Conservation (phyloP, 2,888 invertebrate species). For the Ectropis crepuscularia region DNA sequence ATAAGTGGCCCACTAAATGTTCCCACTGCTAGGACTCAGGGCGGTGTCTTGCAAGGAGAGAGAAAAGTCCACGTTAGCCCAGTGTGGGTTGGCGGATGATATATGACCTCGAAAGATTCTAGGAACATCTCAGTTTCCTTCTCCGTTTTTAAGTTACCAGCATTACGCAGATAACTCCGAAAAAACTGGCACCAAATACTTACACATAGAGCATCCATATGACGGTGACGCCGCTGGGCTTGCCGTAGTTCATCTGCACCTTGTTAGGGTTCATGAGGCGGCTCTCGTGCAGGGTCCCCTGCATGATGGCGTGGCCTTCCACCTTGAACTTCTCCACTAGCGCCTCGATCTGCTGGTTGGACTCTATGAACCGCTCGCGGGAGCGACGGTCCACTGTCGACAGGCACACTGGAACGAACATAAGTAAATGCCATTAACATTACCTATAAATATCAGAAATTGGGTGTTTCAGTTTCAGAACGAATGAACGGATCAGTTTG, state of each 20-base stretch:
- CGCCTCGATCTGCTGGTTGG: slow-evolving; percentile 96
- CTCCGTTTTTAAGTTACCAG: too few species aligned
- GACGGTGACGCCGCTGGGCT: slow-evolving; percentile 88
- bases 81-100: too few species aligned
- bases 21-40: too few species aligned
- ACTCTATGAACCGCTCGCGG: slow-evolving; percentile 95
- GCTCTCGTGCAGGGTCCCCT: slow-evolving; percentile 84
- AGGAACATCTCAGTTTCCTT: too few species aligned
- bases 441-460: too few species aligned
- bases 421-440: neutral
- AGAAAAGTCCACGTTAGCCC: too few species aligned
- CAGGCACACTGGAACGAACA: slow-evolving; percentile 75
- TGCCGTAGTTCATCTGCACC: slow-evolving; percentile 90
- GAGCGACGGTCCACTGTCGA: slow-evolving; percentile 88
- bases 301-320: slow-evolving; percentile 91
- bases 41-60: too few species aligned
- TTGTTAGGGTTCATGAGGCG: slow-evolving; percentile 87
- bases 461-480: neutral
- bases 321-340: slow-evolving; percentile 95
- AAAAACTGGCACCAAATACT: too few species aligned
- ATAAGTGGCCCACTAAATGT: too few species aligned
- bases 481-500: too few species aligned
- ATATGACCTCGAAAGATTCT: too few species aligned
- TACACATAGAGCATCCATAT: slow-evolving; percentile 89
- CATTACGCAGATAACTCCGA: too few species aligned